These are phyloP conservation scores for Subacronicta megacephala DNA, from an alignment of 2,888 invertebrate genomes.

Conservation along the genomic window DNA sequence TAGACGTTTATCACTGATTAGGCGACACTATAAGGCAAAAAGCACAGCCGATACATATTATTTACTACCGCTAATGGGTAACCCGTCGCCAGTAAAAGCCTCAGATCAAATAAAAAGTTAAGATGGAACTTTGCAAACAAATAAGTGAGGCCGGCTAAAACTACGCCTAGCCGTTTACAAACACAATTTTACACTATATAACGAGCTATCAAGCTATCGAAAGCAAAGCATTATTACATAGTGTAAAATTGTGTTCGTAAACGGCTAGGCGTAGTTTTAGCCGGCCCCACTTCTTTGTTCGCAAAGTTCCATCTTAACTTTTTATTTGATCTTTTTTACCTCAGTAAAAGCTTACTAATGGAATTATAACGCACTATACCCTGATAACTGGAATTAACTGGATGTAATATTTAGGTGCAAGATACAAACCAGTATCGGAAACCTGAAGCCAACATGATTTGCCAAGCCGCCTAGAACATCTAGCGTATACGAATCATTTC, in stretches of 20 bases:
- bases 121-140: too few relatives aligned
- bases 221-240: too few relatives aligned
- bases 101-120: too few relatives aligned
- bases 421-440: constrained; percentile 43
- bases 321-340: too few relatives aligned
- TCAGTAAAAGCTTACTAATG: constrained; percentile 39
- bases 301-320: too few relatives aligned
- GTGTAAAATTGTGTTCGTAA: too few relatives aligned
- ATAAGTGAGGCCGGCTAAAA: too few relatives aligned
- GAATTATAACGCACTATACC: constrained; percentile 47
- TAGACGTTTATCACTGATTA: constrained; percentile 15
- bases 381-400: constrained; percentile 30
- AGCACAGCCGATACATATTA: constrained; percentile 19
- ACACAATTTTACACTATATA: too few relatives aligned
- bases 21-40: constrained; percentile 20
- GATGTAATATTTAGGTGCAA: constrained; percentile 25
- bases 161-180: too few relatives aligned
- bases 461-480: constrained; percentile 1
- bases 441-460: constrained; percentile 25
- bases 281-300: too few relatives aligned
- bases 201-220: too few relatives aligned
- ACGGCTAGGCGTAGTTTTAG: too few relatives aligned
- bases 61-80: constrained; percentile 29
- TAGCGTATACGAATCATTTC: background rate
- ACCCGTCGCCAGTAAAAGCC: constrained; percentile 28